These are phyloP conservation scores for Limnothrissa miodon DNA, from an alignment of 2,113 vertebrate species.

Conservation along the genomic window DNA sequence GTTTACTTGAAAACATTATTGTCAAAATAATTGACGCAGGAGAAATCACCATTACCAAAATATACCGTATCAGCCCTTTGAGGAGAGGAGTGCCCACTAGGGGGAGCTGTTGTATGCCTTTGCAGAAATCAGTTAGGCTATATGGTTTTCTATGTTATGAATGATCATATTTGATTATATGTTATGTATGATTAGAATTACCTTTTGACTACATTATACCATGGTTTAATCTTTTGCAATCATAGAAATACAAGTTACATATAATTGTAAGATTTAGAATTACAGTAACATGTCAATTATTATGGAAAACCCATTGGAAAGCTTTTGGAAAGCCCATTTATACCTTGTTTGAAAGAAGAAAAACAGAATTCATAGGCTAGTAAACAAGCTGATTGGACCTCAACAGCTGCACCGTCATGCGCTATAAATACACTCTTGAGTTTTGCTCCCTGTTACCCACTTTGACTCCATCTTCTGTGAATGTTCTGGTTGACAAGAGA, in stretches of 20 bases:
- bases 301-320: not conserved
- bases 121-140: not conserved
- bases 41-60: not conserved
- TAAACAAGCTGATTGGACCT: not conserved
- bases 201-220: not conserved
- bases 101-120: not conserved
- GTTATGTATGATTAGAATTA: not conserved
- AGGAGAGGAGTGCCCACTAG: not conserved
- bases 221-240: not conserved
- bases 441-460: not conserved
- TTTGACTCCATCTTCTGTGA: not conserved
- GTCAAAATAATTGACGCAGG: not conserved
- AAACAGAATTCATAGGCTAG: not conserved
- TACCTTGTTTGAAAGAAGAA: not conserved
- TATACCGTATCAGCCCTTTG: not conserved
- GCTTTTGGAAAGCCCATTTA: not conserved
- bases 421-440: not conserved
- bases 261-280: not conserved
- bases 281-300: not conserved
- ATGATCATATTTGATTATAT: not conserved
- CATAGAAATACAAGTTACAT: not conserved
- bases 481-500: not conserved
- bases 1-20: slow-evolving; percentile 3
- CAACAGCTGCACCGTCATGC: not conserved
- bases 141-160: not conserved